Evolutionary conservation across 1,140 invertebrate species (phyloP), one percentile per base, ranked within the genome.

Genomic region (Papilio aristodemus): DNA sequence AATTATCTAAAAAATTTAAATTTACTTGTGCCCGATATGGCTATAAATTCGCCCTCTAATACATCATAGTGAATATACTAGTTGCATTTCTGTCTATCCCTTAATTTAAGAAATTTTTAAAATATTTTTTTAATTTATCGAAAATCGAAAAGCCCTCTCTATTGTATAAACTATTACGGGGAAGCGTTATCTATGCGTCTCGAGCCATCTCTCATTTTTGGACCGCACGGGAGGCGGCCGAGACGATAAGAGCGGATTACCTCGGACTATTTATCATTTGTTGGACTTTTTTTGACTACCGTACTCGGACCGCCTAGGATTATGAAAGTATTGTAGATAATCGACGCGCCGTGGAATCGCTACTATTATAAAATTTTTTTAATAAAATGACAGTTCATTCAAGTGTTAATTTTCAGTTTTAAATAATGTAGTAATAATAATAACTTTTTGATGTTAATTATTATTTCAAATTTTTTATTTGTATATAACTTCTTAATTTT

Each of bases 121-220:
- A 1, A 59, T 7, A 36, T 59, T 36, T 14, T 17, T 59, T 59
- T 37, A 8, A 43, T 27, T 4, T 66, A 66, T 66, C 41, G 63
- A 46, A 36, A 72, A 73, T 67, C 67, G 39, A 70, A 66, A 79
- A 63, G 75, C 73, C 79, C 75, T 71, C 70, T 77, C 73, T 69
- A 78, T 58, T 70, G 58, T 63, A 68, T 79, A 83, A 87, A 76
- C 86, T 85, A 87, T 89, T 88, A 90, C 86, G 69, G 64, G 77
- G 86, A 87, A 85, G 79, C 81, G 83, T 90, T 90, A 90, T 90
- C 86, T 88, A 57, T 67, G 66, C 63, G 69, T 64, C 50, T 60
- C 71, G 67, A 73, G 77, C 84, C 88, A 90, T 90, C 88, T 90
- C 80, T 90, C 88, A 90, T 90, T 88, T 90, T 90, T 78, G 85